These are phyloP conservation scores for Etia nguti DNA, from an alignment of 2,113 vertebrate species.

Conservation along the genomic window DNA sequence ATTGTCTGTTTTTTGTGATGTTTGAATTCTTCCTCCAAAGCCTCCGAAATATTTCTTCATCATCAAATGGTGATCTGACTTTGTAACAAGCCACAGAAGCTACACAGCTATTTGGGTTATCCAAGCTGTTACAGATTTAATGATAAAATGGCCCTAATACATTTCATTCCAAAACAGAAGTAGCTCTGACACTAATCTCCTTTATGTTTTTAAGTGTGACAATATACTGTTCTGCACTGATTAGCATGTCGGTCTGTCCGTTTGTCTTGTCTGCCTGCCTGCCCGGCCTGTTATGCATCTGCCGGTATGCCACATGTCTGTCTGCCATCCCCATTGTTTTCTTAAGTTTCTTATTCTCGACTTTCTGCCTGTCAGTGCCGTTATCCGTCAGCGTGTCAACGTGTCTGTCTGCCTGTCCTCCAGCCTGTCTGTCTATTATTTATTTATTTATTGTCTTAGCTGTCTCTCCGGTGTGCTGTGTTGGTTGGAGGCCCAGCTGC, in stretches of 20 bases:
- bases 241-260: neutral
- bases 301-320: neutral
- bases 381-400: neutral
- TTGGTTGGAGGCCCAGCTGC: slow-evolving; percentile 20
- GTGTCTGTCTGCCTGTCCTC: slow-evolving; percentile 7
- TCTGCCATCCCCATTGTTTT: neutral
- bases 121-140: neutral
- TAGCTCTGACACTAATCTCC: neutral
- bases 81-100: neutral
- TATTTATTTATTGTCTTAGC: slow-evolving; percentile 5
- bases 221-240: neutral
- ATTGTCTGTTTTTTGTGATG: neutral
- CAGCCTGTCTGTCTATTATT: slow-evolving; percentile 6
- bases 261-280: neutral
- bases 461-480: slow-evolving; percentile 30
- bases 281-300: neutral
- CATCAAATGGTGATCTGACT: neutral
- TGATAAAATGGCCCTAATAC: neutral
- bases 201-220: neutral
- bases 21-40: neutral
- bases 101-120: neutral
- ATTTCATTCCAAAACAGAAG: neutral
- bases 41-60: neutral
- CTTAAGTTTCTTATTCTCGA: slow-evolving; percentile 17
- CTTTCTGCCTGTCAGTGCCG: slow-evolving; percentile 1